Percentiles rank a stretch among this genome's conserved stretches.
These are phyloP conservation scores for Serilophus lunatus DNA, from an alignment of 2,113 vertebrate genomes.

Conservation along the genomic window DNA sequence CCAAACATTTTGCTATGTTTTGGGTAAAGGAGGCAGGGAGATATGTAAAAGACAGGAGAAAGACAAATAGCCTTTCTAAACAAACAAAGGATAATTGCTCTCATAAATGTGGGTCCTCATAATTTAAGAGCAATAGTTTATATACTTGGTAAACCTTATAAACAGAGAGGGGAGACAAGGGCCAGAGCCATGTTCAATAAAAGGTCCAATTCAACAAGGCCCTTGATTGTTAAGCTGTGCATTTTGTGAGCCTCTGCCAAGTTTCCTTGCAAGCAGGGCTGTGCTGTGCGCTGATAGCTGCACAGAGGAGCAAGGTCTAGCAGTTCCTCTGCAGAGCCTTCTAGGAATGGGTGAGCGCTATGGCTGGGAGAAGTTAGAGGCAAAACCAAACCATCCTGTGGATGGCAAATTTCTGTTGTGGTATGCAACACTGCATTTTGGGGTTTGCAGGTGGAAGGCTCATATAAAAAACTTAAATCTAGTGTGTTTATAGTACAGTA, in stretches of 20 bases:
- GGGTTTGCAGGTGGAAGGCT: not conserved
- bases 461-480: not conserved
- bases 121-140: conserved; percentile 71
- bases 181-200: conserved; percentile 59
- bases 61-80: conserved; percentile 71
- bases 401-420: not conserved
- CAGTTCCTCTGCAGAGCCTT: conserved; percentile 23
- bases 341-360: not conserved
- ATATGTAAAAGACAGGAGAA: conserved; percentile 58
- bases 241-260: conserved; percentile 68
- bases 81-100: conserved; percentile 71
- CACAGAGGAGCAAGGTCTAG: conserved; percentile 40
- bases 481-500: not conserved
- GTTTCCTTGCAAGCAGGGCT: conserved; percentile 66
- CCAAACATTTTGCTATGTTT: conserved; percentile 67
- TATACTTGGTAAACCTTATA: conserved; percentile 64
- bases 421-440: not conserved
- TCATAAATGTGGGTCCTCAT: conserved; percentile 70
- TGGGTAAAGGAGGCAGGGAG: conserved; percentile 48
- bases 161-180: conserved; percentile 57
- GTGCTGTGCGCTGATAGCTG: conserved; percentile 59
- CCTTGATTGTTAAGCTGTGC: conserved; percentile 72
- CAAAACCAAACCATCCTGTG: not conserved
- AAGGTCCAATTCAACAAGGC: conserved; percentile 65
- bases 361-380: not conserved